These are phyloP conservation scores for Rhodeus uyekii DNA, from an alignment of 2,797 vertebrate genomes.

Conservation along the genomic window DNA sequence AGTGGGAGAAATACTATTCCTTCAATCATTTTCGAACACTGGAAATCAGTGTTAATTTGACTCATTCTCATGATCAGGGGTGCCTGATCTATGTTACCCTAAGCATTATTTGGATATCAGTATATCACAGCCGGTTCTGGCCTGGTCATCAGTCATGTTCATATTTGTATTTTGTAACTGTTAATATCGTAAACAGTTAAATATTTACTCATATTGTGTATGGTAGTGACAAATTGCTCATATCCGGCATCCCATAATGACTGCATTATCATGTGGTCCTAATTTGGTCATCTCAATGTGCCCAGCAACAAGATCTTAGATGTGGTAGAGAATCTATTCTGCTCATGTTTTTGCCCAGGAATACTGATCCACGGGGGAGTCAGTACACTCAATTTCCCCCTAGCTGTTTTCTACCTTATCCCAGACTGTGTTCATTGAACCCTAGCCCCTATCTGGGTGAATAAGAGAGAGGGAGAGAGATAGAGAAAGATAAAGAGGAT, in stretches of 20 bases:
- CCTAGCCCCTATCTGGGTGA: constrained; percentile 15
- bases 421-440: constrained; percentile 13
- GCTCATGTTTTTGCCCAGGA: constrained; percentile 12
- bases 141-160: constrained; percentile 13
- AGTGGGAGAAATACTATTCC: background rate
- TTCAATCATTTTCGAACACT: background rate
- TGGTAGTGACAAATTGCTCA: constrained; percentile 32
- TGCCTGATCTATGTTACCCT: constrained; percentile 36
- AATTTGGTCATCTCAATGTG: constrained; percentile 17
- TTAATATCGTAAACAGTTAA: too few relatives aligned
- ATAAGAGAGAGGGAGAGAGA: constrained; percentile 42
- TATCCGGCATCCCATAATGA: constrained; percentile 18
- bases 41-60: constrained; percentile 60
- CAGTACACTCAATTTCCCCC: constrained; percentile 23
- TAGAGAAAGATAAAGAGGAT: constrained; percentile 45
- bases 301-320: background rate
- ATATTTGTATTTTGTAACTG: background rate
- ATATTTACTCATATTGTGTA: constrained; percentile 19
- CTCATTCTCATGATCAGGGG: constrained; percentile 52
- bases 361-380: constrained; percentile 10
- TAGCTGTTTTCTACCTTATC: constrained; percentile 53
- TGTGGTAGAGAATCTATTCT: constrained; percentile 13
- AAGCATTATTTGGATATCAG: constrained; percentile 17
- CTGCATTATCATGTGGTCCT: constrained; percentile 4
- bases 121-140: constrained; percentile 25